Base-by-base conservation (phyloP, 2,113 vertebrate genomes). In the Chamaea fasciata region DNA sequence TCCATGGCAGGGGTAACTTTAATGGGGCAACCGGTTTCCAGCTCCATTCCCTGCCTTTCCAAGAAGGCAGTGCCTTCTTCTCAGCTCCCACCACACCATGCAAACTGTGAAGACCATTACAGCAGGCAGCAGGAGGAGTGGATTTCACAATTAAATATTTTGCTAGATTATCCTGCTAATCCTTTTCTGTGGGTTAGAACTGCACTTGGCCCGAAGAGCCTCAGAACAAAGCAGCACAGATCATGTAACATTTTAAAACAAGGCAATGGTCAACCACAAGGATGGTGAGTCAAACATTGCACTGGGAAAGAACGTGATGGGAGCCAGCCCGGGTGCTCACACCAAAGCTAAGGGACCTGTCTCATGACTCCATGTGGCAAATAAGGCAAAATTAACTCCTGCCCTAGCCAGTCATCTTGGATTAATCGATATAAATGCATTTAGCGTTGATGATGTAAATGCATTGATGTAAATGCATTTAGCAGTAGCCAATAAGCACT, bases 131-230 rank as follows among this genome's bases (percentile, higher is more conserved):
- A 87, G 80, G 0, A 89, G 70, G 57, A 64, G 17, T 70, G 47
- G 90, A 88, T 96, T 93, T 95, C 88, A 70, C 53, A 63, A 88
- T 68, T 59, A 92, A 86, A 33, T 92, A 64, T 82, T 94, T 92
- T 90, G 47, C 56, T 78, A 83, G 76, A 86, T 93, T 92, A 90
- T 75, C 60, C 79, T 77, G 63, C 59, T 95, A 94, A 95, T 95
- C 63, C 67, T 80, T 80, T 78, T 71, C 35, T 74, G 63, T 73
- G 79, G 20, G 22, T 90, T 78, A 70, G 67, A 79, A 60, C 41
- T 49, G 73, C 14, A 14, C 63, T 94, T 80, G 69, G 75, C 79
- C 71, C 60, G 52, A 79, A 77, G 71, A 95, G 65, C 60, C 37
- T 82, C 93, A 86, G 80, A 91, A 64, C 76, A 75, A 82, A 64